These are phyloP conservation scores for Apodemia hepburni DNA, from an alignment of 2,888 invertebrate genomes.

Conservation along the genomic window DNA sequence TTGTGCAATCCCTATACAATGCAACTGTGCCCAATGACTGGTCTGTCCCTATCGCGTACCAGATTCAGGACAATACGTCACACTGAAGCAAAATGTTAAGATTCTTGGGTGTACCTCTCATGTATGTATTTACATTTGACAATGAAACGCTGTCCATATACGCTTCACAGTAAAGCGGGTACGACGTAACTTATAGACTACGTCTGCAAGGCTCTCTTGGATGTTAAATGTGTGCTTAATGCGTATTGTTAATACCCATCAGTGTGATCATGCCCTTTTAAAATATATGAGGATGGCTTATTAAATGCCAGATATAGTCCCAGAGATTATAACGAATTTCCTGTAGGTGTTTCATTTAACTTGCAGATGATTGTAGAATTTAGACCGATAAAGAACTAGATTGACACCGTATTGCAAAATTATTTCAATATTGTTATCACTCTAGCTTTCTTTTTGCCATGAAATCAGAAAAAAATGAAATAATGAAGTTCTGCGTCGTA, in stretches of 20 bases:
- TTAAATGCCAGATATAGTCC: constrained; percentile 25
- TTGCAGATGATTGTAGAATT: background rate
- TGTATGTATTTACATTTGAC: constrained; percentile 66
- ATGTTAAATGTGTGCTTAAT: constrained; percentile 7
- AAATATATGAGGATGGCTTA: constrained; percentile 12
- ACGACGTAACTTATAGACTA: constrained; percentile 19
- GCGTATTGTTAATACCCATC: constrained; percentile 27
- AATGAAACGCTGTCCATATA: constrained; percentile 64
- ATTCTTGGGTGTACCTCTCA: constrained; percentile 36
- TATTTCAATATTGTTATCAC: background rate
- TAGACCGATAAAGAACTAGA: background rate
- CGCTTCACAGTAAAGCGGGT: constrained; percentile 60
- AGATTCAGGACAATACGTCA: constrained; percentile 69
- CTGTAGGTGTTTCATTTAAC: constrained; percentile 3
- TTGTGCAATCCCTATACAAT: constrained; percentile 74
- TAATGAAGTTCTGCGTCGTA: background rate
- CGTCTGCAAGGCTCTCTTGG: constrained; percentile 9
- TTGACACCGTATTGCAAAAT: background rate
- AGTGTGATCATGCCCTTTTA: constrained; percentile 12
- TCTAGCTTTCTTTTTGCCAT: background rate
- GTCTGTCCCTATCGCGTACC: constrained; percentile 51
- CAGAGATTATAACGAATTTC: constrained; percentile 19
- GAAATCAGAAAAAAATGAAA: background rate
- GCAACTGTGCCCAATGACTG: constrained; percentile 79
- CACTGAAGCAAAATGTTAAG: constrained; percentile 75